A percentile compares a stretch with the other conserved stretches of the same genome.
These are phyloP conservation scores for Drosophila chauvacae DNA, from an alignment of 1,140 invertebrate genomes.

Conservation along the genomic window DNA sequence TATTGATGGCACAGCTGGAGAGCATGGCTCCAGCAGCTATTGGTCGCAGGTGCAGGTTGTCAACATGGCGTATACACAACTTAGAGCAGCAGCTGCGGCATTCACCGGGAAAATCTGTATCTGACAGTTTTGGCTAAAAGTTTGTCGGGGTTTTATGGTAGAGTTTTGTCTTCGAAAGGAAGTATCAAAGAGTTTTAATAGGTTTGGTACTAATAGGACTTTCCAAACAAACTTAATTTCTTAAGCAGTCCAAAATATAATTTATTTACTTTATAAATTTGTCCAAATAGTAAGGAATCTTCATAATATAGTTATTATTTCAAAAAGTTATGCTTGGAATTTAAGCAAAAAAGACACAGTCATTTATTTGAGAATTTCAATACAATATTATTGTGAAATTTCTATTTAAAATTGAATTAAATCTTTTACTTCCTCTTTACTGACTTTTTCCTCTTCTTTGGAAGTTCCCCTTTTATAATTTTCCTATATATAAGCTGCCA, in stretches of 20 bases:
- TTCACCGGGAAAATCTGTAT: not conserved
- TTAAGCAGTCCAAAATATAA: not conserved
- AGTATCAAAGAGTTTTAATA: not conserved
- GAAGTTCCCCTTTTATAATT: not conserved
- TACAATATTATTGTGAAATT: too few species aligned
- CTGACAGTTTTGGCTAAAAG: slow-evolving; percentile 1
- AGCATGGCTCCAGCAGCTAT: slow-evolving; percentile 4
- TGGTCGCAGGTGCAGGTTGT: slow-evolving; percentile 36
- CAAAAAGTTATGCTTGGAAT: too few species aligned
- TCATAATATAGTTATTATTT: too few species aligned
- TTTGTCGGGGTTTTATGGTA: not conserved
- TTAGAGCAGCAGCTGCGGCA: not conserved
- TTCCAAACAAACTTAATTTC: too few species aligned
- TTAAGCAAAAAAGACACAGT: too few species aligned
- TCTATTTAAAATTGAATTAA: too few species aligned
- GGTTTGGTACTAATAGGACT: not conserved
- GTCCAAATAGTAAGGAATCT: too few species aligned
- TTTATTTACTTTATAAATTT: too few species aligned
- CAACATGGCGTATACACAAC: slow-evolving; percentile 41
- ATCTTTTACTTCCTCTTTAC: too few species aligned
- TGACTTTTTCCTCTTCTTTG: not conserved
- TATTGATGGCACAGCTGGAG: slow-evolving; percentile 40
- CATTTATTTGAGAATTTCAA: too few species aligned
- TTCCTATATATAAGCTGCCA: not conserved
- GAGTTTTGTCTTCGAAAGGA: not conserved